Evolutionary conservation across 2,797 vertebrate genomes (phyloP).

Genomic region (Sphaeramia orbicularis): DNA sequence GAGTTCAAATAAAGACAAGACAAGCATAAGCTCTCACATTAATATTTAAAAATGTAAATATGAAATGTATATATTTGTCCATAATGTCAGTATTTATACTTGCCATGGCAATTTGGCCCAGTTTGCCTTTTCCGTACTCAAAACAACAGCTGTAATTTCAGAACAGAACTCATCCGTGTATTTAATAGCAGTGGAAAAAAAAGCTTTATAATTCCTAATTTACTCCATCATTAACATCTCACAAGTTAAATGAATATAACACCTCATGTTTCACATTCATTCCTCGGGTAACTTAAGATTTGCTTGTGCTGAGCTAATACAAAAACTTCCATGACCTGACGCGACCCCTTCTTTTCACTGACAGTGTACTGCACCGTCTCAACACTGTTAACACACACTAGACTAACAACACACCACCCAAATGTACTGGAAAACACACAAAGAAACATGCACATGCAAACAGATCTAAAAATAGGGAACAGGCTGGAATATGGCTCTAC

Average conservation of each 20-base stretch:
- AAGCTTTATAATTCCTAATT: neutral
- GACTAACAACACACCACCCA: constrained; percentile 1
- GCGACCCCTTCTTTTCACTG: constrained; percentile 24
- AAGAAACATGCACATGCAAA: constrained; percentile 14
- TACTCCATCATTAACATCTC: neutral
- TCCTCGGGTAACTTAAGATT: constrained; percentile 7
- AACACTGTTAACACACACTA: too few species aligned
- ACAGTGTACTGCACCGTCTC: constrained; percentile 32
- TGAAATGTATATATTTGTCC: constrained; percentile 19
- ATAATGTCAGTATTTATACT: constrained; percentile 19
- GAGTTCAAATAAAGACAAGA: too few species aligned
- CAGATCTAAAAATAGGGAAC: constrained; percentile 35
- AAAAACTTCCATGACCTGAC: constrained; percentile 32
- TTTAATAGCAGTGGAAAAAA: constrained; percentile 25
- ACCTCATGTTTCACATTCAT: constrained; percentile 6
- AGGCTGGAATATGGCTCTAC: constrained; percentile 39
- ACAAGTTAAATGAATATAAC: constrained; percentile 9
- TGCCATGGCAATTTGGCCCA: constrained; percentile 8
- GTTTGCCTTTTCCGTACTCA: neutral
- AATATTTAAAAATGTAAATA: too few species aligned
- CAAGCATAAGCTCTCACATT: too few species aligned
- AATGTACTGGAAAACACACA: constrained; percentile 1
- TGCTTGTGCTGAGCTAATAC: constrained; percentile 8
- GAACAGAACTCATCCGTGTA: constrained; percentile 6
- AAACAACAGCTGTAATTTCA: constrained; percentile 1